Base-by-base conservation (phyloP, 2,113 vertebrate species). In the Ariopsis seemanni region DNA sequence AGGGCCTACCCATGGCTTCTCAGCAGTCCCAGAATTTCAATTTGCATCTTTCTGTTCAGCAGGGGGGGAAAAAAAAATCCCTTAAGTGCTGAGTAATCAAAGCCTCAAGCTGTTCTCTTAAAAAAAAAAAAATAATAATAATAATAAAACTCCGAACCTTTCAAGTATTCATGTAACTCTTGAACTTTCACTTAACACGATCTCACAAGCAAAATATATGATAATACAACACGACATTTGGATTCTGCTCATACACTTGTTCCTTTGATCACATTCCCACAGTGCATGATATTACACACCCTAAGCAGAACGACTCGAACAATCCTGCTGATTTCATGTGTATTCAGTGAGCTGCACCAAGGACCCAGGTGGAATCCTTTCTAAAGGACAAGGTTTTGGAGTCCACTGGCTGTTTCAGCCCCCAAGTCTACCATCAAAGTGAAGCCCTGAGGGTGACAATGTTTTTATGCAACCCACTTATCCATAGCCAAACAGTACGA, bases 361-460 rank as follows among this genome's bases (percentile, higher is more conserved):
- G 57, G 62, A 84, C 82, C 71, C 57, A 8, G 20, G 25, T n/a
- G 0, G 15, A 12, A 80, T 30, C 84, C 55, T 88, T 88, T 80
- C 63, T 62, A 85, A 88, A 86, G 87, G 80, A 48, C 74, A 30
- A 55, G 75, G 81, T 20, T 88, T 84, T 84, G 67, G 81, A 84
- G 75, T 77, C 75, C 84, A 48, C 74, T 83, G 55, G 30, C 65
- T 84, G 34, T 84, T 83, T 79, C 27, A 11, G 60, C 83, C 55
- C 75, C 80, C 10, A 25, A 72, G 27, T 85, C 65, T 62, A 83
- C 67, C 58, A 71, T 86, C 72, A 90, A 84, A 79, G 63, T 82
- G 57, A 71, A 79, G 50, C 80, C 79, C 79, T 42, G 57, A 82
- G 30, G 79, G 57, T 82, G 55, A 7, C 25, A 55, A 17, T 81